These are phyloP conservation scores for Dicaeum eximium DNA, from an alignment of 2,113 vertebrate genomes.

Conservation along the genomic window DNA sequence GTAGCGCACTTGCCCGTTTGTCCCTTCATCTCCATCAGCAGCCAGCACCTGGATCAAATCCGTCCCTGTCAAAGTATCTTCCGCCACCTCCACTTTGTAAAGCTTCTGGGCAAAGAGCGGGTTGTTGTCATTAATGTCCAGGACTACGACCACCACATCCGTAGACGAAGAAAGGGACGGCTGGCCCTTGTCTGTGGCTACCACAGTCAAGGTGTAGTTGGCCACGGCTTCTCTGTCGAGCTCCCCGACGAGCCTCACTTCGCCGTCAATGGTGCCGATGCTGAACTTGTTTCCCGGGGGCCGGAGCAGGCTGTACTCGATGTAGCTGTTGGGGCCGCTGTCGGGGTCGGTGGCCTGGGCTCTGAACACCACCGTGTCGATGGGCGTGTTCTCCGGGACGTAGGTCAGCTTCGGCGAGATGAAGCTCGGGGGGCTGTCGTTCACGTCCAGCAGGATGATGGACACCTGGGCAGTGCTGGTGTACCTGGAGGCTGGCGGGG, in stretches of 20 bases:
- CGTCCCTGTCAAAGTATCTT: conserved; percentile 85
- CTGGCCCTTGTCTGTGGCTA: conserved; percentile 93
- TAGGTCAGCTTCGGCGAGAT: conserved; percentile 88
- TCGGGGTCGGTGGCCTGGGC: conserved; percentile 86
- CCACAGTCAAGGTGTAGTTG: conserved; percentile 87
- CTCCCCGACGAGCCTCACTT: conserved; percentile 84
- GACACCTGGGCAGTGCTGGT: conserved; percentile 93
- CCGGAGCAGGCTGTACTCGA: conserved; percentile 86
- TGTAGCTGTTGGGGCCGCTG: conserved; percentile 95
- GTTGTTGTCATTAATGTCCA: conserved; percentile 94
- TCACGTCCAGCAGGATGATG: conserved; percentile 91
- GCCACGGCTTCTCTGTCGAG: conserved; percentile 89
- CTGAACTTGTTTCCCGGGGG: conserved; percentile 81
- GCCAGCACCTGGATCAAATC: conserved; percentile 88
- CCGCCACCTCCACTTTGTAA: conserved; percentile 86
- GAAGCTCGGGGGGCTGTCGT: conserved; percentile 88
- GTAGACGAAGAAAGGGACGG: conserved; percentile 84
- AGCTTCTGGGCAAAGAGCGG: conserved; percentile 85
- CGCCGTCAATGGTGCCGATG: conserved; percentile 86
- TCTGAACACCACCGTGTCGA: conserved; percentile 87
- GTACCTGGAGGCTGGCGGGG: conserved; percentile 72
- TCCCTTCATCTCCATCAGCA: conserved; percentile 85
- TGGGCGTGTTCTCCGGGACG: conserved; percentile 89
- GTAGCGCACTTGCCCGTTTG: conserved; percentile 92
- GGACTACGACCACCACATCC: conserved; percentile 84